Base-by-base conservation (phyloP, 2,888 invertebrate species). In the Bursaphelenchus okinawaensis region DNA sequence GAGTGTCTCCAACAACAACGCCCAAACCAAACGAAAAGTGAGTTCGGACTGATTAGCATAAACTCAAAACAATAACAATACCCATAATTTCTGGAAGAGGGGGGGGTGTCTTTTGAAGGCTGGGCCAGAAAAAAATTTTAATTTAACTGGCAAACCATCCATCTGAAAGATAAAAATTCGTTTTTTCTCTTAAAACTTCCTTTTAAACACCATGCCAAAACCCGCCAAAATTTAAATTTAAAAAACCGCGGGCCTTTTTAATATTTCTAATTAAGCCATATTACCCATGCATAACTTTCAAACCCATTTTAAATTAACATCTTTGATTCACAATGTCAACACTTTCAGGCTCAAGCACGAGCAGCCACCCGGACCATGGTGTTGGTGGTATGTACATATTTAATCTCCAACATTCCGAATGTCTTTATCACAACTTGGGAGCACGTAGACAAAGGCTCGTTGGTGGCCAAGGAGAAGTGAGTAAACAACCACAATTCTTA, bases 361-460 rank as follows among this genome's bases (percentile, higher is more conserved):
- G 75, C 76, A 1, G 80, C 80, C 7, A 81, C 81, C 4, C 64
- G 77, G 9, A 78, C 79, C 2, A 68, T 81, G 62, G 76, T 81
- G n/a, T 67, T 78, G 59, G 77, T 81, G 31, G 79, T 77, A 6
- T 76, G 72, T 62, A 75, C 76, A 29, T 81, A 81, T 62, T 70
- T 81, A 20, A 65, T 76, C n/a, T 74, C 76, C 9, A 81, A 81
- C 63, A 73, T 79, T 40, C 74, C 80, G 59, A 78, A 75, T 59
- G 78, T 81, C 27, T 68, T 76, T 12, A 55, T 79, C 26, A 76
- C 77, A 2, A 70, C 74, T 16, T 76, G 77, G 72, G 80, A 81
- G 58, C 75, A 80, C 62, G 59, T 77, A n/a, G 76, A 80, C 66
- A 73, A 75, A 52, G 66, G 67, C 24, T 67, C 66, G 1, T 63